Conservation (phyloP, 2,113 vertebrate species). For the Rynchops niger region DNA sequence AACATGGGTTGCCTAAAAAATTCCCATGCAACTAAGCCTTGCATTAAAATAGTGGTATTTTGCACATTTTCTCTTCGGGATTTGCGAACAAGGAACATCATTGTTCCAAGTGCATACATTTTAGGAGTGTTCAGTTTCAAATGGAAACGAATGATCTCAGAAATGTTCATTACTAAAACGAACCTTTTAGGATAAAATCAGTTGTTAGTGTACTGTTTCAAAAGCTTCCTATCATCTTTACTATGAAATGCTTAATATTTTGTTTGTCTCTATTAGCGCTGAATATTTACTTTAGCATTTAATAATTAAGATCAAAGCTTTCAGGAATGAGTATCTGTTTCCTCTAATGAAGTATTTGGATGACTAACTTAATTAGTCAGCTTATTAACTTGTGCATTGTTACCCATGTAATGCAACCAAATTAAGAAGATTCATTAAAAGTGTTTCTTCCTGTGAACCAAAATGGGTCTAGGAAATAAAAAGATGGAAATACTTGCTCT, state of each 20-base stretch:
- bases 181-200: background rate
- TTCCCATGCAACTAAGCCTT: background rate
- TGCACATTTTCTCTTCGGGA: background rate
- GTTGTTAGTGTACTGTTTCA: background rate
- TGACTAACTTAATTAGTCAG: background rate
- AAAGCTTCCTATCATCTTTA: background rate
- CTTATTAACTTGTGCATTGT: background rate
- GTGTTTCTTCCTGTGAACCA: background rate
- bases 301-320: background rate
- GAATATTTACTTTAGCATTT: background rate
- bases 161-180: background rate
- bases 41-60: background rate
- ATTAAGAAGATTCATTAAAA: background rate
- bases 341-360: background rate
- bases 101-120: background rate
- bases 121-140: background rate
- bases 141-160: background rate
- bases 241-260: background rate
- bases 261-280: background rate
- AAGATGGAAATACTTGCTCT: background rate
- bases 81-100: background rate
- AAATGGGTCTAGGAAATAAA: background rate
- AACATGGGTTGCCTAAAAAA: background rate
- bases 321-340: background rate
- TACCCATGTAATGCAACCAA: background rate